Base-by-base conservation (phyloP, 2,888 invertebrate genomes). In the Meghimatium bilineatum region DNA sequence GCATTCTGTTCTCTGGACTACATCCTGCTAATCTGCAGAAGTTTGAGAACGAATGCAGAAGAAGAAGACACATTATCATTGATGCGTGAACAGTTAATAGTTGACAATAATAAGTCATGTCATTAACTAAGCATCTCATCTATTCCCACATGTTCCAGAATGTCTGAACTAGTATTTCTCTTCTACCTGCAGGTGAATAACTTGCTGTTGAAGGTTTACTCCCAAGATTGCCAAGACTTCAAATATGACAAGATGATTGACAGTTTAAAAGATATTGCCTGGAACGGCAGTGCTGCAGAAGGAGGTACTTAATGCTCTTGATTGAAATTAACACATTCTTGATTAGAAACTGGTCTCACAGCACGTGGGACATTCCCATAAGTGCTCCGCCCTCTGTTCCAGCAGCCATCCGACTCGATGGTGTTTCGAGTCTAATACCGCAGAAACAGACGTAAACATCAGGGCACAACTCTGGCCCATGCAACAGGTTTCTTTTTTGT, bases 161-260 rank as follows among this genome's bases (percentile, higher is more conserved):
- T 44, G 12, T 44, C 5, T 66, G 23, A 6, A 10, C 56, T 63
- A 38, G 23, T 69, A 23, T 38, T 69, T 20, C 38, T 20, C 38
- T 26, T 69, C 1, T 69, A 52, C 56, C 34, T 56, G 29, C 44
- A 63, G 84, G 67, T 84, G 34, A 98, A 96, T 93, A 94, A 94
- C 6, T 93, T 97, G 87, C 91, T 97, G 82, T 92, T 98, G 85
- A 93, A 95, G 8, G 95, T 95, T 10, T 94, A 95, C 26, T 95
- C 96, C 32, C 95, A 96, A 91, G 95, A 95, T 36, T 98, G 98
- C 92, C 93, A 97, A 83, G 97, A 98, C 93, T 97, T 96, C 91
- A 96, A 95, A 88, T 98, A 98, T 90, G 94, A 95, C 36, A 90
- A 89, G 20, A 90, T 92, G 90, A 91, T 93, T 60, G 93, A 95